A percentile compares a stretch with the other conserved stretches of the same genome.
phyloP scores from a whole-genome alignment of 2,888 invertebrate species.

The Eretmocerus hayati region DNA sequence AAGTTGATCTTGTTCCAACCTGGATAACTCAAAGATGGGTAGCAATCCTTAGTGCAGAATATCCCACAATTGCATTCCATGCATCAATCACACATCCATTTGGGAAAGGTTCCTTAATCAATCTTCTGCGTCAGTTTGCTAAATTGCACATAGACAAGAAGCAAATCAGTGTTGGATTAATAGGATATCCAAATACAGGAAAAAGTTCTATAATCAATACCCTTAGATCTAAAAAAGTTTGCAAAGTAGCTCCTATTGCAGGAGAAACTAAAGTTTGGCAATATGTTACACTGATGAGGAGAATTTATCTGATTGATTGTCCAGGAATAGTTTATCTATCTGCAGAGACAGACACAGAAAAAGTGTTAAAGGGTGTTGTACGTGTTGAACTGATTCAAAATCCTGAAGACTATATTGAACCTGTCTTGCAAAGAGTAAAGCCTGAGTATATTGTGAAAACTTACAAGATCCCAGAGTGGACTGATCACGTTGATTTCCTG shows the following conservation, averaged over 20 bases:
- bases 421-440: slow-evolving; percentile 80
- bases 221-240: slow-evolving; percentile 91
- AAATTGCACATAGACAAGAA: slow-evolving; percentile 94
- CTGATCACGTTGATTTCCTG: slow-evolving; percentile 76
- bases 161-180: slow-evolving; percentile 97
- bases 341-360: slow-evolving; percentile 89
- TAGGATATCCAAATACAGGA: slow-evolving; percentile 98
- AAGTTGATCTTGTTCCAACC: slow-evolving; percentile 91
- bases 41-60: slow-evolving; percentile 84
- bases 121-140: slow-evolving; percentile 88
- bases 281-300: slow-evolving; percentile 94
- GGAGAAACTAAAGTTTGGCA: slow-evolving; percentile 99
- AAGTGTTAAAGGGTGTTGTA: slow-evolving; percentile 95
- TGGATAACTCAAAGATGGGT: slow-evolving; percentile 99
- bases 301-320: slow-evolving; percentile 96
- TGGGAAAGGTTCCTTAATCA: slow-evolving; percentile 95
- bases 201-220: slow-evolving; percentile 99
- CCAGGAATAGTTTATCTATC: slow-evolving; percentile 98
- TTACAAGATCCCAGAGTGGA: slow-evolving; percentile 81
- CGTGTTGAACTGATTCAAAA: slow-evolving; percentile 88
- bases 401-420: slow-evolving; percentile 90
- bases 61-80: slow-evolving; percentile 97
- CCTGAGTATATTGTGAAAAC: slow-evolving; percentile 84
- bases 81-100: slow-evolving; percentile 98
- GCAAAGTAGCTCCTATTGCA: slow-evolving; percentile 97